Percentiles rank a stretch among this genome's conserved stretches.
phyloP scores from a whole-genome alignment of 2,888 invertebrate genomes.

The Hirtodrosophila cameraria region DNA sequence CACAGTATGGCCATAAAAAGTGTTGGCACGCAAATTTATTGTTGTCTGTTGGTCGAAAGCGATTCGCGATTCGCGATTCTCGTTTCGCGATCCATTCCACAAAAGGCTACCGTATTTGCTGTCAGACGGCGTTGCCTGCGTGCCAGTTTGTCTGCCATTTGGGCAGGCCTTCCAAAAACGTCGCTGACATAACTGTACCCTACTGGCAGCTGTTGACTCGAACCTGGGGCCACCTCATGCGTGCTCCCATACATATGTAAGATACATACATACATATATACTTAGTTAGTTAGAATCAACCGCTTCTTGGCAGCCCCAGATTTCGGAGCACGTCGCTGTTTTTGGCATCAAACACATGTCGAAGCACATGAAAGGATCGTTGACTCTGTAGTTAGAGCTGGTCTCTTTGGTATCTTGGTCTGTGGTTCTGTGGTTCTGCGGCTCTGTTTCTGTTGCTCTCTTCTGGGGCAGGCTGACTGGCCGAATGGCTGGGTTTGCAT shows the following conservation, averaged over 20 bases:
- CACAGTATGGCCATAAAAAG: constrained; percentile 36
- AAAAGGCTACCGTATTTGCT: constrained; percentile 78
- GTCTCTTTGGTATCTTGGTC: too few relatives aligned
- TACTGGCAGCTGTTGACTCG: constrained; percentile 42
- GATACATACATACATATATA: constrained; percentile 6
- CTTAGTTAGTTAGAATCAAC: constrained; percentile 47
- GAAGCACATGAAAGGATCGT: constrained; percentile 76
- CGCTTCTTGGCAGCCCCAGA: constrained; percentile 61
- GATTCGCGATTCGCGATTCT: constrained; percentile 31
- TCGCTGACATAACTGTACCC: constrained; percentile 78
- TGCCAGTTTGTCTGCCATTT: constrained; percentile 76
- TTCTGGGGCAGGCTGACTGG: too few relatives aligned
- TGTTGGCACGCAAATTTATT: constrained; percentile 80
- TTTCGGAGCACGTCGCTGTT: constrained; percentile 77
- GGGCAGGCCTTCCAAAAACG: constrained; percentile 72
- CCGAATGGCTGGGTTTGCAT: constrained; percentile 64
- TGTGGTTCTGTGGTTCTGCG: constrained; percentile 14
- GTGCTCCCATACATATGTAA: constrained; percentile 35
- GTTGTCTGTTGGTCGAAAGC: constrained; percentile 62
- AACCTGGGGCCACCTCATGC: constrained; percentile 56
- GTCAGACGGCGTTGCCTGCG: constrained; percentile 64
- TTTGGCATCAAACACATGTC: constrained; percentile 78
- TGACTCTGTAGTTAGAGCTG: constrained; percentile 18
- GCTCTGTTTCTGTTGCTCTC: neutral
- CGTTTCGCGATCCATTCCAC: constrained; percentile 46